Base-by-base conservation (phyloP, 1,140 invertebrate species). In the Drosophila lowei region DNA sequence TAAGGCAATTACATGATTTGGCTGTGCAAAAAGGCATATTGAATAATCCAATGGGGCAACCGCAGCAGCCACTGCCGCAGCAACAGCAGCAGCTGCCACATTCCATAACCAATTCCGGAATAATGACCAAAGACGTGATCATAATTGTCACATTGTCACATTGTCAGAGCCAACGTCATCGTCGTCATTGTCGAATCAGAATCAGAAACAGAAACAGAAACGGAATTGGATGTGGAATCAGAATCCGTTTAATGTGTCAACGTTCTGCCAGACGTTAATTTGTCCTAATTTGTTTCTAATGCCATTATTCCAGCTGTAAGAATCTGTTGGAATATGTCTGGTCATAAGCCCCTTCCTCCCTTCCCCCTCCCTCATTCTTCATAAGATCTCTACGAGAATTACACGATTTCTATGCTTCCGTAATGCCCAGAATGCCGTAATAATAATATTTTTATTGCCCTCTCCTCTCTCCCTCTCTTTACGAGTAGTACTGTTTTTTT, bases 381-480 rank as follows among this genome's bases (percentile, higher is more conserved):
- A 28, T 28, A 30, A 30, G 28, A 30, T 71, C 48, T 18, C 53
- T 3, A 34, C 30, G 30, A 44, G 63, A 48, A 61, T 78, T 67
- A 59, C 48, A 54, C 71, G 49, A 65, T 75, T 63, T 57, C 60
- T 52, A 68, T 62, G 34, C 34, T 38, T 11, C 34, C 34, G 34
- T 81, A 81, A 81, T 83, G 79, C 79, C 56, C 68, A 11, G 34
- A 83, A 74, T 81, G 79, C 79, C 79, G 79, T 81, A 81, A 81
- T 81, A 77, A 80, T 80, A 67, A 68, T 83, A 68, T 76, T 63
- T 83, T 83, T 78, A 58, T 73, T 54, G 60, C 49, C 28, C 78
- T 64, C 53, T 60, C 15, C 18, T 42, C 47, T 58, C 60, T 70
- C 48, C 57, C 49, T 18, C 34, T 74, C 47, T 49, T 58, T 28